These are phyloP conservation scores for Orthosia gothica DNA, from an alignment of 2,888 invertebrate genomes.

Conservation along the genomic window DNA sequence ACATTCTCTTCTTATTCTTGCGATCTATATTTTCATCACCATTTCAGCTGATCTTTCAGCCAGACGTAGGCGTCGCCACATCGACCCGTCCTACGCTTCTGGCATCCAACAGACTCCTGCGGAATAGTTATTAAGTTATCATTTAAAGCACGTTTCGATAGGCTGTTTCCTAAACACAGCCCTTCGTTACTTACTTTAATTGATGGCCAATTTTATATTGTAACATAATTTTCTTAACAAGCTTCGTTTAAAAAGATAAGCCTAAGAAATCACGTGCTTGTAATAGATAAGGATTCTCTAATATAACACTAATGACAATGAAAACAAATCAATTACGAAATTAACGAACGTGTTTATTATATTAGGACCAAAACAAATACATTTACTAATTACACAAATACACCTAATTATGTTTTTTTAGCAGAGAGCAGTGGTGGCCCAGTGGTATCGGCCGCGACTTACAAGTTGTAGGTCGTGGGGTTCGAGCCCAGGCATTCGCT, in stretches of 20 bases:
- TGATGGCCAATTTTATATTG: not conserved
- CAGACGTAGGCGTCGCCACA: too few relatives aligned
- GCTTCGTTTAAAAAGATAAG: not conserved
- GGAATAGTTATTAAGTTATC: conserved; percentile 46
- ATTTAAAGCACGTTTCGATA: conserved; percentile 77
- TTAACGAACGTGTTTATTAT: not conserved
- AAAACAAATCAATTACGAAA: conserved; percentile 50
- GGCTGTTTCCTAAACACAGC: too few relatives aligned
- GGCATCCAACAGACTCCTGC: too few relatives aligned
- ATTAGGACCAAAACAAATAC: conserved; percentile 14
- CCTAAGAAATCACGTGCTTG: not conserved
- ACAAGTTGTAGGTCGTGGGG: too few relatives aligned
- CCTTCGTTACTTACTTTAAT: not conserved
- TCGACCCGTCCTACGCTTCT: too few relatives aligned
- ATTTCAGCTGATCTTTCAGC: too few relatives aligned
- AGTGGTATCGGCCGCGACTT: too few relatives aligned
- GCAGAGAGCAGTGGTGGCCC: too few relatives aligned
- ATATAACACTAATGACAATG: conserved; percentile 28
- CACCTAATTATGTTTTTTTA: conserved; percentile 34
- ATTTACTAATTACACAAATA: conserved; percentile 24
- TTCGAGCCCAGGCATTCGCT: too few relatives aligned
- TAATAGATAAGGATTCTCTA: conserved; percentile 3
- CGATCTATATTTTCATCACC: conserved; percentile 40
- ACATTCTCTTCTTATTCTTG: conserved; percentile 69
- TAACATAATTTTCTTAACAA: not conserved